These are phyloP conservation scores for Hypocryptadius cinnamomeus DNA, from an alignment of 2,113 vertebrate genomes.

Conservation along the genomic window DNA sequence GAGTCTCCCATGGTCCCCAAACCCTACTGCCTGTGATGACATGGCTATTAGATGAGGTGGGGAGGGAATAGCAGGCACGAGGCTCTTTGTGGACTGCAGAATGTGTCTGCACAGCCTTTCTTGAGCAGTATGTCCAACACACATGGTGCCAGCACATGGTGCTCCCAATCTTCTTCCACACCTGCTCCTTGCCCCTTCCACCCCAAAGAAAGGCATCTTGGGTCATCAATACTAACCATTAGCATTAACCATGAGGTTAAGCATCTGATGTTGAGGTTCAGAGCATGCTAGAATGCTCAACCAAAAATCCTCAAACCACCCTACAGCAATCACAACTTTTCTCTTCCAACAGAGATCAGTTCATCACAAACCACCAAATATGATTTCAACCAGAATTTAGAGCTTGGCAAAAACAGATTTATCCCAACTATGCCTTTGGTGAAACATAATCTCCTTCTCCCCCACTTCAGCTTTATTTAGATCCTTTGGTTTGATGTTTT, in stretches of 20 bases:
- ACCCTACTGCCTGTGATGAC: neutral
- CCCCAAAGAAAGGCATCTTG: neutral
- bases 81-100: neutral
- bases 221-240: neutral
- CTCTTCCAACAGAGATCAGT: neutral
- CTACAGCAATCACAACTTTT: neutral
- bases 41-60: fast-evolving
- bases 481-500: neutral
- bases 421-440: neutral
- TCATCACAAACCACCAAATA: neutral
- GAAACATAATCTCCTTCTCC: neutral
- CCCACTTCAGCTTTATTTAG: neutral
- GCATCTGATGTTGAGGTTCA: fast-evolving
- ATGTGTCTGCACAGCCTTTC: neutral
- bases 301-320: neutral
- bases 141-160: fast-evolving
- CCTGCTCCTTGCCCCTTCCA: neutral
- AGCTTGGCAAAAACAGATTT: neutral
- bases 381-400: neutral
- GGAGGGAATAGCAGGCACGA: neutral
- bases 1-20: neutral
- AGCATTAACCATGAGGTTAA: neutral
- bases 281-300: neutral
- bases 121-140: neutral
- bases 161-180: neutral